Conservation (phyloP, 2,888 invertebrate species). For the Stegana nigrithorax region DNA sequence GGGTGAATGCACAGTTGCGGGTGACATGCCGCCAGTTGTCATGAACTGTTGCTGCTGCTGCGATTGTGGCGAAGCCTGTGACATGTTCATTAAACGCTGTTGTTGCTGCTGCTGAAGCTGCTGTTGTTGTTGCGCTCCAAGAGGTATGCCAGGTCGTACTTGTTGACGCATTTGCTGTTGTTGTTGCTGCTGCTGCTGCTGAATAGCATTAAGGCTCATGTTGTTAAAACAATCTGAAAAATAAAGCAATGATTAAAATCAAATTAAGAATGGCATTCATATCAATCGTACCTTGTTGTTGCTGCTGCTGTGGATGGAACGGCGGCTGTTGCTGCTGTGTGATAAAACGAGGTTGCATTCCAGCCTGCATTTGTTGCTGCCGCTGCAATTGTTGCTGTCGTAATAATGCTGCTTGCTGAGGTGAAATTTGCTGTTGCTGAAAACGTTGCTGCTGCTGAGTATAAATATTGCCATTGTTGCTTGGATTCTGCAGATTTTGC, state of each 20-base stretch:
- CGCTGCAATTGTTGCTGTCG: conserved; percentile 36
- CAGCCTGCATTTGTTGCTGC: conserved; percentile 43
- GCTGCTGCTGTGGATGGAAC: conserved; percentile 36
- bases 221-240: conserved; percentile 47
- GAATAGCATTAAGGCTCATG: conserved; percentile 32
- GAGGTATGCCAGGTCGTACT: conserved; percentile 42
- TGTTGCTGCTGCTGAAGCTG: conserved; percentile 42
- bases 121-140: conserved; percentile 43
- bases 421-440: conserved; percentile 54
- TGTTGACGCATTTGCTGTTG: conserved; percentile 55
- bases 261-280: background rate
- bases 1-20: conserved; percentile 55
- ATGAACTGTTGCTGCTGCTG: conserved; percentile 47
- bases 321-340: conserved; percentile 36
- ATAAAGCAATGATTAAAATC: background rate
- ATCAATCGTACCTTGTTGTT: conserved; percentile 37
- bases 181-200: conserved; percentile 42
- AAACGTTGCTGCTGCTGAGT: conserved; percentile 33
- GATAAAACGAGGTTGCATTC: conserved; percentile 43
- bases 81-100: conserved; percentile 46
- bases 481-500: conserved; percentile 55
- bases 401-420: conserved; percentile 37
- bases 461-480: conserved; percentile 48
- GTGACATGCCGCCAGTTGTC: conserved; percentile 52
- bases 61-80: conserved; percentile 49